Conservation (phyloP, 2,888 invertebrate species). For the Rotaria socialis region DNA sequence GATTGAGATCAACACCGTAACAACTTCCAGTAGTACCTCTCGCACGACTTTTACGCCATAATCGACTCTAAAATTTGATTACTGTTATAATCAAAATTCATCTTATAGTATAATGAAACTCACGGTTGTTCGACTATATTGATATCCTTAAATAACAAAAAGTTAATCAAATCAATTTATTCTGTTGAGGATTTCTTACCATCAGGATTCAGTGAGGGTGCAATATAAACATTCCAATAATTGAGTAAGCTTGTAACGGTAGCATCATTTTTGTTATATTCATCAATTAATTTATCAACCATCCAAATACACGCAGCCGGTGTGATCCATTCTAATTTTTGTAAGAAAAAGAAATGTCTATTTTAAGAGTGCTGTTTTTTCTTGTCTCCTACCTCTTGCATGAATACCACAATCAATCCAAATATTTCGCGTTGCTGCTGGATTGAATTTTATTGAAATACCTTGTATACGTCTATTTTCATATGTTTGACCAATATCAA, state of each 20-base stretch:
- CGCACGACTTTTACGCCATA: conserved; percentile 53
- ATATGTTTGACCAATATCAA: not conserved
- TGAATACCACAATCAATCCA: conserved; percentile 45
- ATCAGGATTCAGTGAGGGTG: conserved; percentile 53
- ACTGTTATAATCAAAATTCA: not conserved
- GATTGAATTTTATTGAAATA: not conserved
- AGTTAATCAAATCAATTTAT: not conserved
- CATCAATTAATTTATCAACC: conserved; percentile 36
- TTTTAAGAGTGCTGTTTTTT: not conserved
- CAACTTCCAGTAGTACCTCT: conserved; percentile 58
- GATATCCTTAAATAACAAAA: not conserved
- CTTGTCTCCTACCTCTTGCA: not conserved
- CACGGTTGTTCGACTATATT: not conserved
- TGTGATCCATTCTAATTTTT: conserved; percentile 43
- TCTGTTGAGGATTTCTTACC: conserved; percentile 52
- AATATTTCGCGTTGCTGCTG: not conserved
- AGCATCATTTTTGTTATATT: conserved; percentile 33
- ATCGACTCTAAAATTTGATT: conserved; percentile 48
- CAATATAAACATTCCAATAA: conserved; percentile 47
- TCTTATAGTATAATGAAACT: not conserved
- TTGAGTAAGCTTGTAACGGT: conserved; percentile 22
- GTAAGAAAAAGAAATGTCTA: too few species aligned
- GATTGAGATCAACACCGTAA: conserved; percentile 71
- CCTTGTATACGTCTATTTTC: not conserved
- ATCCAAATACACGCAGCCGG: conserved; percentile 41